Evolutionary conservation across 2,888 invertebrate species (phyloP), one percentile per base, ranked within the genome.

Genomic region (Helobdella robusta): DNA sequence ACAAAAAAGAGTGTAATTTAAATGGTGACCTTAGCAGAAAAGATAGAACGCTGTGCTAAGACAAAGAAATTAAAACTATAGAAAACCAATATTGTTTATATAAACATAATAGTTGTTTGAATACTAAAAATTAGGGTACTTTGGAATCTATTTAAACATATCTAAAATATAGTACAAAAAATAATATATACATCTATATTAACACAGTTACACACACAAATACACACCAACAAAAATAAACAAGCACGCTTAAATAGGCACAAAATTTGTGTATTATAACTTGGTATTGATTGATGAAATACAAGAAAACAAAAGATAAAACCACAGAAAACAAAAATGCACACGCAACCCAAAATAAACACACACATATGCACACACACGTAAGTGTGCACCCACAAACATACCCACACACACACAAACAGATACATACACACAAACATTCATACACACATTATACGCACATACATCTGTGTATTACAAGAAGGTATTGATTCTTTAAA

Each of bases 331-430:
- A n/a, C n/a, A n/a, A n/a, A 50, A n/a, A 50, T 25, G 25, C 50
- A 50, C 50, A 50, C 50, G 25, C 50, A 50, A n/a, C n/a, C 50
- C n/a, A n/a, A 50, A n/a, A 50, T 25, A 50, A n/a, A 50, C 50
- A 50, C 50, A 50, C 50, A 50, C 50, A 50, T 25, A 50, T 25
- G 25, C 50, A 50, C 50, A 50, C 50, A 50, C 50, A 50, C 50
- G 25, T 25, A 50, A n/a, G 25, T 25, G 25, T 25, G 25, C 50
- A 50, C 50, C n/a, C 50, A 50, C 50, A 50, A n/a, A 50, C 50
- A 50, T 25, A 50, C 50, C n/a, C 50, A 50, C 50, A 50, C 50
- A 50, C 50, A 50, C 50, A 50, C 50, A 50, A n/a, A 50, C 50
- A 50, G 8, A 50, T 25, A 50, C 50, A 50, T 25, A 50, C 50